Base-by-base conservation (phyloP, 1,140 invertebrate genomes). In the Andrena cerasifolii region DNA sequence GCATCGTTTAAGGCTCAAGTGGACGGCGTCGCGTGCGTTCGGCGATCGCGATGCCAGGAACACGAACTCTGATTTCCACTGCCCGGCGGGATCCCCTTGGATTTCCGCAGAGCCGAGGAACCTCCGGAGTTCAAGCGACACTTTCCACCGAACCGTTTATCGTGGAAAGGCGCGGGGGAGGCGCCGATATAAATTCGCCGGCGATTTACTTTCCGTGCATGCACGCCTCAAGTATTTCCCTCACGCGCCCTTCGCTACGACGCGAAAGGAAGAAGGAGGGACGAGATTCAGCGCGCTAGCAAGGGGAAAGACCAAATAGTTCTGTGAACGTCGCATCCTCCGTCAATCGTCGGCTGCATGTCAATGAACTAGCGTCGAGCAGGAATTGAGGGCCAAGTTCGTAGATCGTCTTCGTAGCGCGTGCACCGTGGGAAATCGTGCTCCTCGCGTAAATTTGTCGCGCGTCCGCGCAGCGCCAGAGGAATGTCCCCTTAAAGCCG, bases 291-390 rank as follows among this genome's bases (percentile, higher is more conserved):
- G 53, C 45, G 36, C 49, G 21, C 53, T 49, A 61, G 36, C 43
- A 73, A 31, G 56, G 56, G 68, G 66, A 78, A 79, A 75, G 63
- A 82, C 51, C 67, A 76, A 87, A 86, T 74, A 80, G 76, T 87
- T 86, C 79, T 67, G 78, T 80, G 82, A 88, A 87, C 78, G 84
- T 62, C 72, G 78, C 79, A 87, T 87, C 82, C 80, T 74, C 85
- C 67, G 75, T 62, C 76, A 67, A 84, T 84, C 87, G 87, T 83
- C 73, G 62, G 47, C 72, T 85, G 87, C 83, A 88, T 89, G 71
- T 66, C 78, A 87, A 89, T 87, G 85, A 87, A 62, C 68, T 24
- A 65, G 51, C 43, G 18, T 74, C 72, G 70, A 62, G 18, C 47
- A 26, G 16, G 24, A 65, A 75, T 36, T 16, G 45, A 49, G 54